Base-by-base conservation (phyloP, 2,113 vertebrate species). In the Symphodus melops region DNA sequence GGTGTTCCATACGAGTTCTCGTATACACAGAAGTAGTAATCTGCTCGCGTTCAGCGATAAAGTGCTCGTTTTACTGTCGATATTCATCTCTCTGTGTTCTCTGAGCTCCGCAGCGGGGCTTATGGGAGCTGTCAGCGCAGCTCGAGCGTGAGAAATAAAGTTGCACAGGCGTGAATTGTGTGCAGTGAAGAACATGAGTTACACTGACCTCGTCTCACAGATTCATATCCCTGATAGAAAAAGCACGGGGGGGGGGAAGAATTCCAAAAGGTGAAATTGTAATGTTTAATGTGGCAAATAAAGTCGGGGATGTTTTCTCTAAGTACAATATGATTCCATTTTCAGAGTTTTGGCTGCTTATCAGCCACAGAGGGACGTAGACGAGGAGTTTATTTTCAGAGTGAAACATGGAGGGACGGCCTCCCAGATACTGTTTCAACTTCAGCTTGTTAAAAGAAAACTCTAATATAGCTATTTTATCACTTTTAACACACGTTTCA, bases 81-180 rank as follows among this genome's bases (percentile, higher is more conserved):
- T 79, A 56, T 83, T 77, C 55, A 28, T 83, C 25, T 66, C n/a
- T 3, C 5, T 65, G 25, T 69, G 21, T 82, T 75, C 70, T 63
- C 61, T 49, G 23, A 76, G 57, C 33, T 42, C 39, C 66, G 48
- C 42, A 23, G 49, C 25, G 10, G 44, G 21, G 55, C 42, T 82
- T 68, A 60, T 65, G 61, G 63, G 68, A 73, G 68, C 75, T 72
- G 77, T 83, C 51, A 75, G 60, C 9, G 12, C 56, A 61, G 78
- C 73, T 84, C 51, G 55, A 68, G 78, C 76, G 69, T 83, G 82
- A 90, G 84, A 64, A 86, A 85, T 88, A 61, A 78, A 88, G 71
- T 77, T 49, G 46, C 65, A 28, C 59, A 3, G 53, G 46, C 62
- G 66, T n/a, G 63, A 62, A 20, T 74, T 68, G 68, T 73, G 75